A percentile compares a stretch with the other conserved stretches of the same genome.
Conservation (phyloP, 2,113 vertebrate genomes). For the Chelonoidis abingdonii region DNA sequence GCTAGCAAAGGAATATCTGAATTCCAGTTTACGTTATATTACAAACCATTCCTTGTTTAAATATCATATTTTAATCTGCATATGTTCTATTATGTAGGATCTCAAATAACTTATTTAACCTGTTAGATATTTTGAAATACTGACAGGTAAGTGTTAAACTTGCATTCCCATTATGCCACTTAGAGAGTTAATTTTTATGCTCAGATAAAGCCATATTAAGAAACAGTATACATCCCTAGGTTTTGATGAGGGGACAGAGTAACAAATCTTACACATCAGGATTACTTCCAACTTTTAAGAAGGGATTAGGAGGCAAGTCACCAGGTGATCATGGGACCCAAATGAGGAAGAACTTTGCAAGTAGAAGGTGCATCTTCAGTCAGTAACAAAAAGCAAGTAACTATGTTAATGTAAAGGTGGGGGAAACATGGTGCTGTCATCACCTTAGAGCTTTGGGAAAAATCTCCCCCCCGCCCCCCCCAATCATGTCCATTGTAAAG, state of each 20-base stretch:
- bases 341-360: not conserved
- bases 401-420: not conserved
- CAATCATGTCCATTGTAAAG: not conserved
- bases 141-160: not conserved
- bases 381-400: no score
- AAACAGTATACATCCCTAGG: not conserved
- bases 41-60: not conserved
- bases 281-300: not conserved
- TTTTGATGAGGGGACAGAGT: slow-evolving; percentile 51
- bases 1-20: not conserved
- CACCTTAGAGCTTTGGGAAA: not conserved
- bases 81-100: not conserved
- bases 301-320: not conserved
- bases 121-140: not conserved
- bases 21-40: slow-evolving; percentile 21
- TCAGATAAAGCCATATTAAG: not conserved
- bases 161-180: slow-evolving; percentile 17
- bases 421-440: not conserved
- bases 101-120: not conserved
- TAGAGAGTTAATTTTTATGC: not conserved
- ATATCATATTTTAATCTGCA: slow-evolving; percentile 24
- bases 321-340: slow-evolving; percentile 5
- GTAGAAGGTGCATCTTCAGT: not conserved
- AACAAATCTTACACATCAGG: slow-evolving; percentile 23
- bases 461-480: not conserved